Evolutionary conservation across 2,888 invertebrate genomes (phyloP).

Genomic region (Hypsopygia costalis): DNA sequence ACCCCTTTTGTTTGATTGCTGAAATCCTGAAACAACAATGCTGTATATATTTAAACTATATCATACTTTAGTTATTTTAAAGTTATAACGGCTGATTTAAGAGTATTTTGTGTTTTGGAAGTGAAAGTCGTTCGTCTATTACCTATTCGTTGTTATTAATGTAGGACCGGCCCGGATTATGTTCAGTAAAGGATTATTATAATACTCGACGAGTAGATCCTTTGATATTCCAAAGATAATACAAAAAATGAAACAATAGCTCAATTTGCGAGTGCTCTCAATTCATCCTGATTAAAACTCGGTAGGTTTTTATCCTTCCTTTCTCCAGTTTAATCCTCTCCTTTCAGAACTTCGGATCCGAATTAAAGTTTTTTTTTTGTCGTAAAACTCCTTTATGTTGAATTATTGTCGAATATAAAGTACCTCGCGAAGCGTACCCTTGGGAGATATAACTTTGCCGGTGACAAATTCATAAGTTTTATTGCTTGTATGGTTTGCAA

Average conservation of each 20-base stretch:
- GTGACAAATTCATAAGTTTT: not conserved
- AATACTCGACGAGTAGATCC: too few species aligned
- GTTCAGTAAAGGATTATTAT: too few species aligned
- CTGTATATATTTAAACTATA: too few species aligned
- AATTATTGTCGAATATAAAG: slow-evolving; percentile 9
- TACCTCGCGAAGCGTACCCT: not conserved
- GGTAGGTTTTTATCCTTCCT: not conserved
- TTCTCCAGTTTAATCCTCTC: not conserved
- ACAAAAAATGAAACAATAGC: not conserved
- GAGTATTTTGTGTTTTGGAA: too few species aligned
- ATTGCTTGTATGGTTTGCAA: not conserved
- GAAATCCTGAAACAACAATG: too few species aligned
- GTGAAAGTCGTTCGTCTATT: too few species aligned
- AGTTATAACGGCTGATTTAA: too few species aligned
- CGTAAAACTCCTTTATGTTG: slow-evolving; percentile 6
- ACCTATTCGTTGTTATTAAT: too few species aligned
- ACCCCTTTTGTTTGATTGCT: too few species aligned
- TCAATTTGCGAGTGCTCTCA: not conserved
- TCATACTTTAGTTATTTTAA: too few species aligned
- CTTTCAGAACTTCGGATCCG: slow-evolving; percentile 5
- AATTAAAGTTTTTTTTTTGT: slow-evolving; percentile 7
- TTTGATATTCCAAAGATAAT: not conserved
- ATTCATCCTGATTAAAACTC: not conserved
- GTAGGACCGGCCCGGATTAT: too few species aligned
- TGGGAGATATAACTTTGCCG: slow-evolving; percentile 2